Evolutionary conservation across 2,888 invertebrate genomes (phyloP), one percentile per base, ranked within the genome.

Genomic region (Boloria euphrosyne): DNA sequence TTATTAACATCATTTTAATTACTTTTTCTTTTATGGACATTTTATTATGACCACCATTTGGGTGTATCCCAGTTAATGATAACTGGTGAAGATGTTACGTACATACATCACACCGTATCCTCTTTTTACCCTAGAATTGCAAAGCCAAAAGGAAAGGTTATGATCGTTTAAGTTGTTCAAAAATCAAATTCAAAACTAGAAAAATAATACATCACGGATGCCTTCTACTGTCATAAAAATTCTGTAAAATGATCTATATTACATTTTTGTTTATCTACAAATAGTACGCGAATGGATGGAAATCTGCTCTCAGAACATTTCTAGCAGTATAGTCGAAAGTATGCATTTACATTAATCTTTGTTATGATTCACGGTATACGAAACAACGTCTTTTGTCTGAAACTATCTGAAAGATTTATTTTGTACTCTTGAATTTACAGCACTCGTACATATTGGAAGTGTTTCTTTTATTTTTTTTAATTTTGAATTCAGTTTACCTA

Each of bases 331-430:
- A 27, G 44, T 64, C 51, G 58, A 66, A 66, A 68, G 63, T 66
- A 61, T 70, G 67, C 72, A 66, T 60, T 66, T 50, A 66, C 65
- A 73, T 72, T 69, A 72, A 71, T 72, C 68, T 70, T 61, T 70
- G 73, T 71, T 71, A 67, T 62, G 69, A 70, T 66, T 68, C 66
- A 66, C 57, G 63, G 69, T 62, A 58, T 68, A 70, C 65, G 66
- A 67, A 67, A 70, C 66, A 70, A 59, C 67, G 63, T 71, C 71
- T 71, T 70, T 72, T 71, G 71, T 71, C 63, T 63, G 61, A 55
- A 62, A 50, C 68, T 66, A 67, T 67, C 67, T 63, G 65, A 66
- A 71, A 57, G 70, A 73, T 73, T 71, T 71, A 73, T 71, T 64
- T 57, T 57, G 47, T 50, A 47, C 51, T 47, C 52, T 55, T 38